phyloP scores from a whole-genome alignment of 1,140 invertebrate species.

The Camponotus floridanus region DNA sequence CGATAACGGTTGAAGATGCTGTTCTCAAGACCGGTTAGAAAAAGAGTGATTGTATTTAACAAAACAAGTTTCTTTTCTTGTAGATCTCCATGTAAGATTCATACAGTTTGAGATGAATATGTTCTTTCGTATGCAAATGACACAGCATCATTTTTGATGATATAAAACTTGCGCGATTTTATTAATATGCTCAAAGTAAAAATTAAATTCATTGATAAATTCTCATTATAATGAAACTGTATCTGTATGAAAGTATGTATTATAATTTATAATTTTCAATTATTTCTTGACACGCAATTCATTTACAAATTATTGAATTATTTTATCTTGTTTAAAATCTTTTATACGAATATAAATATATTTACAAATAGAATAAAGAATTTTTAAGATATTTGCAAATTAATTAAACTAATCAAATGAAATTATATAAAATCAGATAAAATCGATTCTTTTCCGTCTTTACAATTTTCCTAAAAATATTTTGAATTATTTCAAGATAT shows the following conservation, averaged over 20 bases:
- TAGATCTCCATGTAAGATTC: constrained; percentile 65
- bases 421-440: neutral
- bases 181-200: neutral
- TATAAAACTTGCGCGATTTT: neutral
- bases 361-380: neutral
- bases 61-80: constrained; percentile 61
- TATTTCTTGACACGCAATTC: neutral
- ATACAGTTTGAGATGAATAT: constrained; percentile 10
- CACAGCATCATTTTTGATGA: neutral
- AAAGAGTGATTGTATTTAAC: constrained; percentile 33
- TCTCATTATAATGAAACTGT: neutral
- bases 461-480: neutral
- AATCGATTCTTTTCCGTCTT: neutral
- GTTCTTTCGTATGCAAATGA: constrained; percentile 31
- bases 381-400: neutral
- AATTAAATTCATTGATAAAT: neutral
- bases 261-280: neutral
- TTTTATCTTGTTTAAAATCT: neutral
- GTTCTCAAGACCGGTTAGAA: constrained; percentile 26
- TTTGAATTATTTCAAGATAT: neutral
- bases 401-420: neutral
- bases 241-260: neutral
- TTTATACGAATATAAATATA: neutral
- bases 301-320: constrained; percentile 24
- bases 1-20: constrained; percentile 55